Evolutionary conservation across 2,113 vertebrate genomes (phyloP).

Genomic region (Ciconia boyciana): DNA sequence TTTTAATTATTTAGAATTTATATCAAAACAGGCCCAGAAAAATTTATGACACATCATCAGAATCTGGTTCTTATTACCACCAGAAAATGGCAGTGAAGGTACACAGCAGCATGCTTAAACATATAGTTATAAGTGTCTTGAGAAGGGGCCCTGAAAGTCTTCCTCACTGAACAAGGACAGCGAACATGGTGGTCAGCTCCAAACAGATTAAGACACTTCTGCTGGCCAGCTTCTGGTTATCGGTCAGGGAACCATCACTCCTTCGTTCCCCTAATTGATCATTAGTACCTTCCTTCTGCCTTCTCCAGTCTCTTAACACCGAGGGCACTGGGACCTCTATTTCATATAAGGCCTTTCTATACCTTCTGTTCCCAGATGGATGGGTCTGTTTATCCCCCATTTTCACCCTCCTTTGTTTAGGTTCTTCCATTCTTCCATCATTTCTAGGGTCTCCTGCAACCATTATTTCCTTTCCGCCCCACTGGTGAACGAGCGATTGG

Average conservation of each 20-base stretch:
- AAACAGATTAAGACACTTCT: background rate
- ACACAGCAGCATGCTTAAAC: background rate
- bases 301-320: background rate
- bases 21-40: background rate
- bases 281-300: background rate
- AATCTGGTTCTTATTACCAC: background rate
- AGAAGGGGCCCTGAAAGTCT: background rate
- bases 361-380: background rate
- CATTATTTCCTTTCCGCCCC: background rate
- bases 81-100: background rate
- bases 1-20: background rate
- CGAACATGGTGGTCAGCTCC: background rate
- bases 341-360: background rate
- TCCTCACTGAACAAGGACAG: background rate
- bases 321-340: background rate
- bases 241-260: background rate
- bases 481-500: background rate
- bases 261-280: background rate
- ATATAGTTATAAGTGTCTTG: background rate
- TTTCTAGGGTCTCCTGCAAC: background rate
- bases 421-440: background rate
- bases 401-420: background rate
- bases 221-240: background rate
- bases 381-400: background rate
- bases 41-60: background rate